Evolutionary conservation across 2,888 invertebrate genomes (phyloP).

Genomic region (Platycheirus rosarum): DNA sequence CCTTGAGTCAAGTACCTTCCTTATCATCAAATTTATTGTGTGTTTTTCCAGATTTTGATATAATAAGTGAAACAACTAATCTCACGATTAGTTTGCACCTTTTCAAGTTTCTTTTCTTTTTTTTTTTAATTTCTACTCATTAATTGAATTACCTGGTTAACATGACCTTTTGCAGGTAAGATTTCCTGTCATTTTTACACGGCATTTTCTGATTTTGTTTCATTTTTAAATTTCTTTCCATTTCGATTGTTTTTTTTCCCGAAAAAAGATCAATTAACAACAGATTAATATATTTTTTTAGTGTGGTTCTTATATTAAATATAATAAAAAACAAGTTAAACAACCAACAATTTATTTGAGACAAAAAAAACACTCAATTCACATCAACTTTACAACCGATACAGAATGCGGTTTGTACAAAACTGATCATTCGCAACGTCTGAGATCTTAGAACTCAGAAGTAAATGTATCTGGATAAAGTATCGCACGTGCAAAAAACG

Average conservation of each 20-base stretch:
- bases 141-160: conserved; percentile 80
- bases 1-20: no score
- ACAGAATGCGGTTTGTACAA: conserved; percentile 80
- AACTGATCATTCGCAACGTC: conserved; percentile 80
- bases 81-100: not conserved
- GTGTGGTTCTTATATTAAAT: no score
- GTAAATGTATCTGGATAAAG: conserved; percentile 29
- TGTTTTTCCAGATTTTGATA: not conserved
- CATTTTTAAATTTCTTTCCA: conserved; percentile 79
- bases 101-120: no score
- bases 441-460: conserved; percentile 46
- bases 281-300: conserved; percentile 11
- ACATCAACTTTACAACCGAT: conserved; percentile 77
- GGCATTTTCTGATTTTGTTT: conserved; percentile 79
- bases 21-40: no score
- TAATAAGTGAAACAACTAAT: not conserved
- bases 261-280: not conserved
- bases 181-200: conserved; percentile 82
- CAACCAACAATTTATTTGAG: conserved; percentile 1
- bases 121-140: no score
- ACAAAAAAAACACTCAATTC: conserved; percentile 19
- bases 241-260: conserved; percentile 44
- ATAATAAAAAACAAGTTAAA: conserved; percentile 31
- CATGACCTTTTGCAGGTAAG: conserved; percentile 81
- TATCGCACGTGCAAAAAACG: conserved; percentile 51